These are phyloP conservation scores for Anthopleura xanthogrammica DNA, from an alignment of 92 coral and sea anemone species.

Conservation along the genomic window DNA sequence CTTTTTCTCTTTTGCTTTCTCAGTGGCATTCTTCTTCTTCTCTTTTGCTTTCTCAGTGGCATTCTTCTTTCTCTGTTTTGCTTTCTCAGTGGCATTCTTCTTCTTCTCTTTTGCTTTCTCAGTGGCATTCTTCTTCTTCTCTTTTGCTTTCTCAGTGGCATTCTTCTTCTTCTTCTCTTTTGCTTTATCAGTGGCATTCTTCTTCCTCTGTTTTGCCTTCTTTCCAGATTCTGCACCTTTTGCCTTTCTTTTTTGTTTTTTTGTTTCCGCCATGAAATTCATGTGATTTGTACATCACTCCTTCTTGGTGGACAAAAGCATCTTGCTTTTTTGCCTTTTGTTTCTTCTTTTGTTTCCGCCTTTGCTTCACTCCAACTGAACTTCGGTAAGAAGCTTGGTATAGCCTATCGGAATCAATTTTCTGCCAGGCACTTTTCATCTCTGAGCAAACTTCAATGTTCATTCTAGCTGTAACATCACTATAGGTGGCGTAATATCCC, in stretches of 20 bases:
- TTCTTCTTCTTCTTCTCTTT: neutral
- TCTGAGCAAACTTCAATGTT: neutral
- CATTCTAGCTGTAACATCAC: too few species aligned
- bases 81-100: too few species aligned
- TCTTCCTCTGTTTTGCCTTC: neutral
- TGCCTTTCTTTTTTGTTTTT: neutral
- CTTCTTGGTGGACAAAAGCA: conserved; percentile 48
- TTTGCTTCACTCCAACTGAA: neutral
- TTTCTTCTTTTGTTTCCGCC: conserved; percentile 11
- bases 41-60: too few species aligned
- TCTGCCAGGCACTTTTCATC: conserved; percentile 19
- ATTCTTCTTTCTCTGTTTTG: too few species aligned
- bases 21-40: too few species aligned
- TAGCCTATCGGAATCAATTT: conserved; percentile 14
- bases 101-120: too few species aligned
- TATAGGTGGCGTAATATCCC: too few species aligned
- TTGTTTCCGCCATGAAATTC: neutral
- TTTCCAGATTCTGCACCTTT: neutral
- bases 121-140: too few species aligned
- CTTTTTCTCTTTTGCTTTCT: too few species aligned
- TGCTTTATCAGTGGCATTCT: neutral
- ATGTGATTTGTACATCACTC: conserved; percentile 35
- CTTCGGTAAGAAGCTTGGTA: neutral
- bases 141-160: too few species aligned
- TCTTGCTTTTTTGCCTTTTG: conserved; percentile 18